Percentiles rank a stretch among this genome's conserved stretches.
phyloP scores from a whole-genome alignment of 2,888 invertebrate species.

The Rhynchonema sp. region DNA sequence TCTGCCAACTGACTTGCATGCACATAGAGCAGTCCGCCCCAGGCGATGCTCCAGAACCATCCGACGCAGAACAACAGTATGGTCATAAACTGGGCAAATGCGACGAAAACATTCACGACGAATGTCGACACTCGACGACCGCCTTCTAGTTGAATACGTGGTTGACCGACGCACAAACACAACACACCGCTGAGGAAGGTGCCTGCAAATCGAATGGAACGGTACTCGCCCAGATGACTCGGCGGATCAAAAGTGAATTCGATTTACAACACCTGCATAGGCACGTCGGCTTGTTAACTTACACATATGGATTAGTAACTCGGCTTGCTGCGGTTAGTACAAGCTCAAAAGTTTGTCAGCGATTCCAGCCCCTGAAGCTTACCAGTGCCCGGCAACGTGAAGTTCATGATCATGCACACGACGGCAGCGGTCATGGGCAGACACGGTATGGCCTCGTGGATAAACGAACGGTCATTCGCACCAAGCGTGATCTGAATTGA shows the following conservation, averaged over 20 bases:
- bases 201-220: too few relatives aligned
- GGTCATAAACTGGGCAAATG: slow-evolving; percentile 65
- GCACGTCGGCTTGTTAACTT: too few relatives aligned
- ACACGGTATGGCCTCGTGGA: not conserved
- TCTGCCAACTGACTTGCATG: slow-evolving; percentile 69
- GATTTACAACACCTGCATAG: too few relatives aligned
- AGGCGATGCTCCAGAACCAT: slow-evolving; percentile 92
- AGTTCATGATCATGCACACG: not conserved
- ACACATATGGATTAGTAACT: too few relatives aligned
- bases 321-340: too few relatives aligned
- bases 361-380: too few relatives aligned
- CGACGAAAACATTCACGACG: slow-evolving; percentile 61
- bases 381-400: not conserved
- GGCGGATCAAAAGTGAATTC: too few relatives aligned
- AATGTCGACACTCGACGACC: slow-evolving; percentile 56
- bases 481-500: too few relatives aligned
- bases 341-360: too few relatives aligned
- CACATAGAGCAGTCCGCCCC: slow-evolving; percentile 74
- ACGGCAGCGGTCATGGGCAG: not conserved
- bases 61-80: slow-evolving; percentile 55
- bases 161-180: slow-evolving; percentile 63
- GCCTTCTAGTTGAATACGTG: slow-evolving; percentile 60
- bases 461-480: not conserved
- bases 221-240: too few relatives aligned
- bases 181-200: slow-evolving; percentile 66